Percentiles rank a stretch among this genome's conserved stretches.
These are phyloP conservation scores for Ctenoplectra terminalis DNA, from an alignment of 1,140 invertebrate genomes.

Conservation along the genomic window DNA sequence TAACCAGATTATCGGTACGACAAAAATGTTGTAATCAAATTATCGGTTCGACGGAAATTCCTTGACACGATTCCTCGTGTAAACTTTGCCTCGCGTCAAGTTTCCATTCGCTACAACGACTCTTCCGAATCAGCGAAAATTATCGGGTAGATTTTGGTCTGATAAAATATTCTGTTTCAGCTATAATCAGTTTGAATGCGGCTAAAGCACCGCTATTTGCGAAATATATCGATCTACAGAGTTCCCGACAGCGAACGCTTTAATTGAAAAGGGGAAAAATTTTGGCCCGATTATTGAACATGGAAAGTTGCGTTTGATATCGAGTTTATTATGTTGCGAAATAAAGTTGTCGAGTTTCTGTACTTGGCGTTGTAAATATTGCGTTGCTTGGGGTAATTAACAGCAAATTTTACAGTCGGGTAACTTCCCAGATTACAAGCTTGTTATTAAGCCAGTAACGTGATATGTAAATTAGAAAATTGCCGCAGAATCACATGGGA, in stretches of 20 bases:
- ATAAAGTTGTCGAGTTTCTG: neutral
- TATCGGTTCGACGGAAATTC: slow-evolving; percentile 1
- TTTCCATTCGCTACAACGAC: neutral
- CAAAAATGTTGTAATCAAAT: slow-evolving; percentile 3
- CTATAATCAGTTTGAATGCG: no score
- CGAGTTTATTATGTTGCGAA: no score
- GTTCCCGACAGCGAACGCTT: neutral
- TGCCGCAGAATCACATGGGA: no score
- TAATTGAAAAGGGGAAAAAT: neutral
- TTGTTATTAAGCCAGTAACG: no score
- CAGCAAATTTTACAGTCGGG: no score
- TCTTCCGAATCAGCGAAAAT: neutral
- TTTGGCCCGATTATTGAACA: neutral
- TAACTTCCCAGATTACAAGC: neutral
- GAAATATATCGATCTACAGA: neutral
- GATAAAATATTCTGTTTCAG: slow-evolving; percentile 1
- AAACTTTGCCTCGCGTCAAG: neutral
- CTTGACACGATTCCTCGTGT: neutral
- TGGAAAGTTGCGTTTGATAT: neutral
- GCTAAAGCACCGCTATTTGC: neutral
- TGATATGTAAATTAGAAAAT: no score
- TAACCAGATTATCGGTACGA: neutral
- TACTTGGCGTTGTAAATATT: neutral
- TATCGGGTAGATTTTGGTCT: neutral
- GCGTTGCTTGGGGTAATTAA: neutral